Evolutionary conservation across 2,113 vertebrate species (phyloP).

Genomic region (Ophiodon elongatus): DNA sequence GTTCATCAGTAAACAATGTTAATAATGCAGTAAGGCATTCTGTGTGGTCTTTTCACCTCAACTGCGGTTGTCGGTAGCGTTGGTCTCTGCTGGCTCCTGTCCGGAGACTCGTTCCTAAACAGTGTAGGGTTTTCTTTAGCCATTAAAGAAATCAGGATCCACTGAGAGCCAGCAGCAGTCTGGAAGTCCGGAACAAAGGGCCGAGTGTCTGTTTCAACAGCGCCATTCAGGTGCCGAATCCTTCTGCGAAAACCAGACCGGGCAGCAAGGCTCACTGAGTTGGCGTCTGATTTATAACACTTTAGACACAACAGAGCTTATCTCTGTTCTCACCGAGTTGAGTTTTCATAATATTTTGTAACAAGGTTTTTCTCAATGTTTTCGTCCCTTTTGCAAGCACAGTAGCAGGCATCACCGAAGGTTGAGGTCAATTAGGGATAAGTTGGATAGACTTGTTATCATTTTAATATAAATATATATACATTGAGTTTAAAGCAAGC

Average conservation of each 20-base stretch:
- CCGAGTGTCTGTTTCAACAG: conserved; percentile 49
- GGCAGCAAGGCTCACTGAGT: conserved; percentile 32
- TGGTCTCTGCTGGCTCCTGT: neutral
- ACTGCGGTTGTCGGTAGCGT: neutral
- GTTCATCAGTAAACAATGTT: neutral
- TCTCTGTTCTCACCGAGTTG: neutral
- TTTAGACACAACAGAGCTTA: conserved; percentile 48
- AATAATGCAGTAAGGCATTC: neutral
- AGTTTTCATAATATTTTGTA: conserved; percentile 51
- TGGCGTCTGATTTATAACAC: conserved; percentile 47
- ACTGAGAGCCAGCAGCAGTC: conserved; percentile 21
- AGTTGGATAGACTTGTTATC: neutral
- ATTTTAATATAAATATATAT: no score
- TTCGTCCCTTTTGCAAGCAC: conserved; percentile 1
- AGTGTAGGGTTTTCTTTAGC: conserved; percentile 11
- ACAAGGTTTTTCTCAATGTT: conserved; percentile 25
- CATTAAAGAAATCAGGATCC: conserved; percentile 28
- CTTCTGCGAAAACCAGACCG: conserved; percentile 30
- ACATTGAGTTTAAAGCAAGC: neutral
- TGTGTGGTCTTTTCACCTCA: neutral
- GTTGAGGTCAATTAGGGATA: neutral
- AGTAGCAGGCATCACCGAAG: conserved; percentile 2
- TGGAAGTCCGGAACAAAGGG: conserved; percentile 53
- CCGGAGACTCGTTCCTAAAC: neutral
- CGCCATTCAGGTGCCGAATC: conserved; percentile 40